phyloP scores from a whole-genome alignment of 2,113 vertebrate genomes.

The Tetrax tetrax region DNA sequence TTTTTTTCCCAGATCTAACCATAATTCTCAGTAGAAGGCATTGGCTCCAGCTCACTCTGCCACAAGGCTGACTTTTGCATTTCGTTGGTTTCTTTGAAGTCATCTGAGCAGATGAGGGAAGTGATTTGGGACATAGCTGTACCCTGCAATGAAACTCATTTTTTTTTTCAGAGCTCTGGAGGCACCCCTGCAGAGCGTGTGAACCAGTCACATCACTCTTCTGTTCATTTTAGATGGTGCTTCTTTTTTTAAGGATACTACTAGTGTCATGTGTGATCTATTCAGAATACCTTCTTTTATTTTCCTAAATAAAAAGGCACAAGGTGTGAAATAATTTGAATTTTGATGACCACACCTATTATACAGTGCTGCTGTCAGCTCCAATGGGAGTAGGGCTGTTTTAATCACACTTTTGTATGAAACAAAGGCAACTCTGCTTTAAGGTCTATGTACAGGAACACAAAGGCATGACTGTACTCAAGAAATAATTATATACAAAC shows the following conservation, averaged over 20 bases:
- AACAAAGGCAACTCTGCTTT: not conserved
- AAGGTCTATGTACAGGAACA: not conserved
- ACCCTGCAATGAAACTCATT: not conserved
- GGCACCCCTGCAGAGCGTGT: fast-evolving
- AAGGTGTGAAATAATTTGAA: not conserved
- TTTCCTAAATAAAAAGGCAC: not conserved
- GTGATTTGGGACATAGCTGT: not conserved
- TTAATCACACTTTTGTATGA: not conserved
- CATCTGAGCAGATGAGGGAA: not conserved
- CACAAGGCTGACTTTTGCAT: not conserved
- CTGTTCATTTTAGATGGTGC: not conserved
- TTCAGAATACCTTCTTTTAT: not conserved
- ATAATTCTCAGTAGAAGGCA: not conserved
- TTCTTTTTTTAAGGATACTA: not conserved
- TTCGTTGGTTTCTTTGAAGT: slow-evolving; percentile 9
- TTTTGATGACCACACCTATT: not conserved
- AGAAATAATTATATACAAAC: not conserved
- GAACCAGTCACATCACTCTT: not conserved
- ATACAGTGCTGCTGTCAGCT: not conserved
- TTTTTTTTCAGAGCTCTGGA: not conserved
- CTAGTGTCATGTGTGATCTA: not conserved
- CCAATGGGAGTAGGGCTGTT: not conserved
- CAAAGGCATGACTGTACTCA: not conserved
- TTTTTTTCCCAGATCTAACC: not conserved
- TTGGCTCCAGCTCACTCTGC: not conserved